phyloP scores from a whole-genome alignment of 2,888 invertebrate genomes.

The Idaea straminata region DNA sequence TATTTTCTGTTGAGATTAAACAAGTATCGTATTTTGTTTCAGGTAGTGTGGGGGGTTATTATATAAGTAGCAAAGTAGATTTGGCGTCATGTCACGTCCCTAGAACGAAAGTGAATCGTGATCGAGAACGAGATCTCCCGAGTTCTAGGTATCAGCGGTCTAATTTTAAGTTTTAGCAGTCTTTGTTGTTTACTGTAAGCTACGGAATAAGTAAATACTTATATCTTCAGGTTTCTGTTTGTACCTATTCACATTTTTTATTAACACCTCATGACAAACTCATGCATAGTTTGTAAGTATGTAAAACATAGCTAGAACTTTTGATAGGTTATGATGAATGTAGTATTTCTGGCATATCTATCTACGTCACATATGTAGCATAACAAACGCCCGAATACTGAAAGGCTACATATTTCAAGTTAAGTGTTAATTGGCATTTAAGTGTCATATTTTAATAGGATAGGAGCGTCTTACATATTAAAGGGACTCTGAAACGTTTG shows the following conservation, averaged over 20 bases:
- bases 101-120: conserved; percentile 57
- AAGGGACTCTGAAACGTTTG: too few species aligned
- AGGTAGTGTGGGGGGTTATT: conserved; percentile 38
- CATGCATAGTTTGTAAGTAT: not conserved
- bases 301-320: not conserved
- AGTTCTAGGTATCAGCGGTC: conserved; percentile 41
- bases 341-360: not conserved
- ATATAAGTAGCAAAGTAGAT: conserved; percentile 61
- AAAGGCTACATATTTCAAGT: too few species aligned
- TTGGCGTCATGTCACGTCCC: conserved; percentile 56
- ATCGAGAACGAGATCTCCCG: conserved; percentile 45
- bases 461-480: too few species aligned
- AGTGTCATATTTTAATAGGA: too few species aligned
- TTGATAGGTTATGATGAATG: not conserved
- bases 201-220: not conserved
- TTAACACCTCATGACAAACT: too few species aligned
- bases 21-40: conserved; percentile 26
- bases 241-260: too few species aligned
- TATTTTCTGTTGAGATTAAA: conserved; percentile 17
- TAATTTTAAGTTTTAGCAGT: conserved; percentile 35
- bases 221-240: not conserved
- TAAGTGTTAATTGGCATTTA: too few species aligned
- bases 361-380: not conserved
- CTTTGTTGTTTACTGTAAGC: conserved; percentile 19
- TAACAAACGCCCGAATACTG: not conserved